Conservation (phyloP, 1,140 invertebrate genomes). For the Choristoneura fumiferana region DNA sequence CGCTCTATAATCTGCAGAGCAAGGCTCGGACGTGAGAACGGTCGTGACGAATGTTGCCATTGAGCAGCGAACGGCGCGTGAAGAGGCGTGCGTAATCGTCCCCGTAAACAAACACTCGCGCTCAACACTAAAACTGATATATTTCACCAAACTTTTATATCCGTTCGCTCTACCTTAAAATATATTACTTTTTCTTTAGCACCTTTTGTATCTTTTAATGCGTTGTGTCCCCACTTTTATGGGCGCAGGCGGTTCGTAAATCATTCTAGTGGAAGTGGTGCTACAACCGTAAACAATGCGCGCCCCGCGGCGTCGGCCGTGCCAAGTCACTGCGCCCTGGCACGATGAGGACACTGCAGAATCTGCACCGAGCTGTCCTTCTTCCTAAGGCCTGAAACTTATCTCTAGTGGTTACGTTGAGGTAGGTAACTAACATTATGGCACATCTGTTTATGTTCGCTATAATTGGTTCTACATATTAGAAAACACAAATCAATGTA, state of each 20-base stretch:
- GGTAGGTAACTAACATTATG: no score
- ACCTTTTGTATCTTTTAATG: conserved; percentile 77
- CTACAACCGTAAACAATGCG: conserved; percentile 67
- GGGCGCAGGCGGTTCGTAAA: conserved; percentile 69
- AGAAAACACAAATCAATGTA: no score
- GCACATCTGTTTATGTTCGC: no score
- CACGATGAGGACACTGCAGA: conserved; percentile 16
- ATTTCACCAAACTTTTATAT: conserved; percentile 76
- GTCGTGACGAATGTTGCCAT: conserved; percentile 49
- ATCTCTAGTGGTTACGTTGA: no score
- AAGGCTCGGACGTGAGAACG: conserved; percentile 32
- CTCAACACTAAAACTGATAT: conserved; percentile 69
- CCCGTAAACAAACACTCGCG: conserved; percentile 70
- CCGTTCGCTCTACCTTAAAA: conserved; percentile 68
- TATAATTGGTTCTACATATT: no score
- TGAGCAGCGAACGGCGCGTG: conserved; percentile 35
- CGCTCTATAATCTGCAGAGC: background rate
- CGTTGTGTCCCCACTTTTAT: conserved; percentile 72
- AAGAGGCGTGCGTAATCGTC: conserved; percentile 63
- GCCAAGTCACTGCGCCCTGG: conserved; percentile 22
- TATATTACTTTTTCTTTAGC: conserved; percentile 77
- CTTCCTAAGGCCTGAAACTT: background rate
- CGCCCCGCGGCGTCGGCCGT: conserved; percentile 44
- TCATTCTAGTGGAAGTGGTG: conserved; percentile 74
- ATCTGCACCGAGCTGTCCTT: background rate